A percentile compares a stretch with the other conserved stretches of the same genome.
Conservation (phyloP, 2,113 vertebrate species). For the Albula glossodonta region DNA sequence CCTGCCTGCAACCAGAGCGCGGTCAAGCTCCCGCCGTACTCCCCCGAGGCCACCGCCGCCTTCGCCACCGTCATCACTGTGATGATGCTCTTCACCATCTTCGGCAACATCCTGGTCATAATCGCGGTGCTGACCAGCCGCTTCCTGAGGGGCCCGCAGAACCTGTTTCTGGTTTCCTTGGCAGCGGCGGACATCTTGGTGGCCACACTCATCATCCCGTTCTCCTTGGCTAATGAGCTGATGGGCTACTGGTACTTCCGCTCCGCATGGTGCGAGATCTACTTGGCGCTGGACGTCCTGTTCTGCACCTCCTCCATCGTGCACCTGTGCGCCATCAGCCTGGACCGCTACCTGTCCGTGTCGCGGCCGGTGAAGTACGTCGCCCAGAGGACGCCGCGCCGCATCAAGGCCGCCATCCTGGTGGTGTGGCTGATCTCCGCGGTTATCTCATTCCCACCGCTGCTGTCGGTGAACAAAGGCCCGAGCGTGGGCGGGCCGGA, state of each 20-base stretch:
- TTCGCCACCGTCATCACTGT: constrained; percentile 73
- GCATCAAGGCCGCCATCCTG: constrained; percentile 80
- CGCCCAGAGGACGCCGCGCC: constrained; percentile 72
- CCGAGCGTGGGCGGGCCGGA: constrained; percentile 26
- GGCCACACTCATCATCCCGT: constrained; percentile 79
- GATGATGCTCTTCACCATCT: constrained; percentile 83
- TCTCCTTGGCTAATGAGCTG: constrained; percentile 79
- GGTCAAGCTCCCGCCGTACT: constrained; percentile 50
- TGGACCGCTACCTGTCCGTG: constrained; percentile 89
- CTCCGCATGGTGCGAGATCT: constrained; percentile 82
- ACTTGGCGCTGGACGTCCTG: constrained; percentile 85
- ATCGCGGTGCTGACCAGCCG: constrained; percentile 80
- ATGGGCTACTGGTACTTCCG: constrained; percentile 91
- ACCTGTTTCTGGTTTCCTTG: constrained; percentile 80
- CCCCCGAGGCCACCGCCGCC: constrained; percentile 62
- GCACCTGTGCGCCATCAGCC: constrained; percentile 86
- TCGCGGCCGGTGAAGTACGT: constrained; percentile 79
- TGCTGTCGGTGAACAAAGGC: constrained; percentile 73
- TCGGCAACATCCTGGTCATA: constrained; percentile 84
- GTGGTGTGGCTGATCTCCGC: constrained; percentile 85
- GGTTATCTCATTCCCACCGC: constrained; percentile 81
- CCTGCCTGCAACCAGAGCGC: constrained; percentile 15
- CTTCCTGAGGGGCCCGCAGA: constrained; percentile 66
- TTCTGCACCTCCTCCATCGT: constrained; percentile 91
- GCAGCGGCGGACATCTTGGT: constrained; percentile 79